A percentile compares a stretch with the other conserved stretches of the same genome.
These are phyloP conservation scores for Rhombomys opimus DNA, from an alignment of 2,113 vertebrate genomes.

Conservation along the genomic window DNA sequence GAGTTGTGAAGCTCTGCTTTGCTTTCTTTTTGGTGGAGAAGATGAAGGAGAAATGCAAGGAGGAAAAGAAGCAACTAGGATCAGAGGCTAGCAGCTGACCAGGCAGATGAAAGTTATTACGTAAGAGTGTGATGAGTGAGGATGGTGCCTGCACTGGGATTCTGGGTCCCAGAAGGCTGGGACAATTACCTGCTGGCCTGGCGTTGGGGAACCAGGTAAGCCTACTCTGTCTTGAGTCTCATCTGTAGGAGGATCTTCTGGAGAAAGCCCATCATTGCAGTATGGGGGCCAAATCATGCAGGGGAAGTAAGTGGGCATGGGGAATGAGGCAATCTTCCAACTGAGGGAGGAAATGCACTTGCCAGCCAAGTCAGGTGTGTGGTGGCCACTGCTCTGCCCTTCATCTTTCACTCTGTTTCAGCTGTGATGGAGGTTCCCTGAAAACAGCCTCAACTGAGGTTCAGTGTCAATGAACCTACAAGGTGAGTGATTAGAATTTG, in stretches of 20 bases:
- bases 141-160: background rate
- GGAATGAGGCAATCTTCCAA: background rate
- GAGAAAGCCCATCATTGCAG: background rate
- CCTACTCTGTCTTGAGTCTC: background rate
- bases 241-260: background rate
- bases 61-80: background rate
- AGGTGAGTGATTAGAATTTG: background rate
- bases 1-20: background rate
- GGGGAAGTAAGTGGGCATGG: background rate
- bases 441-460: background rate
- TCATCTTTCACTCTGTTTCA: background rate
- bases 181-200: background rate
- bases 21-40: background rate
- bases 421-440: background rate
- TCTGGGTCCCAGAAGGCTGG: background rate
- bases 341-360: background rate
- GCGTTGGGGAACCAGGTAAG: background rate
- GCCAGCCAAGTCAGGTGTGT: background rate
- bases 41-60: background rate
- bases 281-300: accelerated
- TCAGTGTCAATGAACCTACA: background rate
- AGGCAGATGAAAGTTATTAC: background rate
- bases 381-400: background rate
- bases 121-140: background rate
- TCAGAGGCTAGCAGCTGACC: accelerated